These are phyloP conservation scores for Girardinichthys multiradiatus DNA, from an alignment of 2,113 vertebrate species.

Conservation along the genomic window DNA sequence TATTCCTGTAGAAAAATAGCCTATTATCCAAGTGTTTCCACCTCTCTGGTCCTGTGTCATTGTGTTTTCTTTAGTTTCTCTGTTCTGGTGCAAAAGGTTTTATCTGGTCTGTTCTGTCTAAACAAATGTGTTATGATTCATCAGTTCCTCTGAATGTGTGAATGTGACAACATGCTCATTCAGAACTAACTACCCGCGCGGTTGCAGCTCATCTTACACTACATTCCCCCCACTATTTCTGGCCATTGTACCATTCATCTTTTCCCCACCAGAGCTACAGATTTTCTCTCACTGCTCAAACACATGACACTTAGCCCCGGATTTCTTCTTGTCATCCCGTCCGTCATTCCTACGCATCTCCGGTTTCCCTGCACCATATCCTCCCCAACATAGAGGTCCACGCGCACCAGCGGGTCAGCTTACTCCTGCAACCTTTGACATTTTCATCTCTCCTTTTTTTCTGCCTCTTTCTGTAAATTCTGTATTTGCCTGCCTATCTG, in stretches of 20 bases:
- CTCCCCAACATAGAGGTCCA: conserved; percentile 8
- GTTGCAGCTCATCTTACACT: neutral
- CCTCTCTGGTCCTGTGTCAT: conserved; percentile 39
- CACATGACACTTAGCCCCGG: conserved; percentile 20
- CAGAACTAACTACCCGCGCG: neutral
- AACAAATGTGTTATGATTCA: neutral
- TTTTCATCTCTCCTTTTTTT: conserved; percentile 45
- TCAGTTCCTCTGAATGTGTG: neutral
- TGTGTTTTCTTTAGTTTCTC: conserved; percentile 17
- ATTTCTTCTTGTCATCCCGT: conserved; percentile 23
- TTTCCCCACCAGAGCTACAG: neutral
- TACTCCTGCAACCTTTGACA: conserved; percentile 66
- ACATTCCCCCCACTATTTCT: conserved; percentile 1
- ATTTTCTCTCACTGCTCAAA: neutral
- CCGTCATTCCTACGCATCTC: conserved; percentile 21
- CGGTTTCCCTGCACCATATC: conserved; percentile 23
- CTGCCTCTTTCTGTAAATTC: conserved; percentile 27
- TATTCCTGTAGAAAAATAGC: conserved; percentile 51
- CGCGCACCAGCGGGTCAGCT: conserved; percentile 63
- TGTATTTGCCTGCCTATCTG: conserved; percentile 31
- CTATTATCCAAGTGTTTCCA: conserved; percentile 43
- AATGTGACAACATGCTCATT: neutral
- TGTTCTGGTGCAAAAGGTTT: conserved; percentile 13
- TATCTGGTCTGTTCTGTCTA: neutral
- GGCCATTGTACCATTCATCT: conserved; percentile 2